Evolutionary conservation across 2,888 invertebrate species (phyloP).

Genomic region (Xestia xanthographa): DNA sequence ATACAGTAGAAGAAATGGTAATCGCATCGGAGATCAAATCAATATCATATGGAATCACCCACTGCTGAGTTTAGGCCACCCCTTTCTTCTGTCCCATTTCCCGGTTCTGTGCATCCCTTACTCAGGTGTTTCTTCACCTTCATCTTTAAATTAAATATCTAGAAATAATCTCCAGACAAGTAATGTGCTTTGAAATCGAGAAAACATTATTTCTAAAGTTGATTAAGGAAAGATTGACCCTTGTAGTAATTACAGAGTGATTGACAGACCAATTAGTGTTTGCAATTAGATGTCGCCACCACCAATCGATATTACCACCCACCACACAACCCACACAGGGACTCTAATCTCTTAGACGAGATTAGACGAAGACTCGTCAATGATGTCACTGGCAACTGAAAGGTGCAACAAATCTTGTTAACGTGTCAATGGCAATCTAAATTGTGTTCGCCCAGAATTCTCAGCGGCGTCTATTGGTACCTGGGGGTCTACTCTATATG

Average conservation of each 20-base stretch:
- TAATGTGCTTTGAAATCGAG: not conserved
- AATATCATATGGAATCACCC: too few relatives aligned
- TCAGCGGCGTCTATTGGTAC: too few relatives aligned
- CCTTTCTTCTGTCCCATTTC: too few relatives aligned
- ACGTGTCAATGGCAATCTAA: not conserved
- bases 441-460: not conserved
- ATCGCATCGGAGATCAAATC: not conserved
- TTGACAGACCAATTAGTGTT: conserved; percentile 33
- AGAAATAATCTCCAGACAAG: not conserved
- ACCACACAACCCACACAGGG: conserved; percentile 5
- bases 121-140: too few relatives aligned
- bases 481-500: too few relatives aligned
- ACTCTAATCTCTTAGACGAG: conserved; percentile 1
- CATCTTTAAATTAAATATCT: not conserved
- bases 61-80: too few relatives aligned
- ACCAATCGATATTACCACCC: conserved; percentile 5
- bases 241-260: conserved; percentile 21
- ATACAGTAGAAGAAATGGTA: not conserved
- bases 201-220: not conserved
- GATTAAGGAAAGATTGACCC: not conserved
- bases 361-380: not conserved
- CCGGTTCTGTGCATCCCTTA: too few relatives aligned
- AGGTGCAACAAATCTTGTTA: not conserved
- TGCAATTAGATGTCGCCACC: not conserved
- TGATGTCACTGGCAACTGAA: not conserved